phyloP scores from a whole-genome alignment of 37 sponge, comb jelly and placozoan species.

The Hexactinellida sp. region DNA sequence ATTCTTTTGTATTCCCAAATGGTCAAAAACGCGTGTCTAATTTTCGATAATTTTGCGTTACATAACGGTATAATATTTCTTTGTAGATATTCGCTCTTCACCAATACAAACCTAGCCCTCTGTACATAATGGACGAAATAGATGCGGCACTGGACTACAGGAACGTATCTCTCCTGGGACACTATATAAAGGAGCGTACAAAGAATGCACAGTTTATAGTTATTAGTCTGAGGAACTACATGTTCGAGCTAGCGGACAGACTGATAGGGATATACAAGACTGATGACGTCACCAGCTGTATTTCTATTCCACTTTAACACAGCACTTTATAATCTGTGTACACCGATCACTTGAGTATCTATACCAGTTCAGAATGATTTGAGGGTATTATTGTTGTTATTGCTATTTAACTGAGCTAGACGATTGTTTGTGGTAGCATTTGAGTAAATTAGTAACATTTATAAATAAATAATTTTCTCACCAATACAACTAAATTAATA shows the following conservation, averaged over 20 bases:
- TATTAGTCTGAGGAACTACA: slow-evolving; percentile 89
- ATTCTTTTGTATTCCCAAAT: too few relatives aligned
- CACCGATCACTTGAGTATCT: background rate
- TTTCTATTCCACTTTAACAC: slow-evolving; percentile 32
- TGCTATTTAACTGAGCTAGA: too few relatives aligned
- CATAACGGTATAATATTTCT: background rate
- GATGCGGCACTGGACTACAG: slow-evolving; percentile 99
- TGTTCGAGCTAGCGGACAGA: slow-evolving; percentile 92
- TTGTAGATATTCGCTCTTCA: slow-evolving; percentile 95
- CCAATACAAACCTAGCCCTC: slow-evolving; percentile 95
- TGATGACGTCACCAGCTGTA: slow-evolving; percentile 66
- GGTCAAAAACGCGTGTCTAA: too few relatives aligned
- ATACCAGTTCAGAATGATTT: too few relatives aligned
- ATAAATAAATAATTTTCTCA: too few relatives aligned
- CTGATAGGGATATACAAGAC: slow-evolving; percentile 95
- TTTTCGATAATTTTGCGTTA: background rate
- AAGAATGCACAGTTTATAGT: slow-evolving; percentile 99
- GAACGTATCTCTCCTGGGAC: slow-evolving; percentile 92
- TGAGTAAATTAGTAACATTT: too few relatives aligned
- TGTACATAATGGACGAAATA: slow-evolving; percentile 99
- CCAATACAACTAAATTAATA: too few relatives aligned
- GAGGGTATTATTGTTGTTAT: too few relatives aligned
- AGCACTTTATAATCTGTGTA: background rate
- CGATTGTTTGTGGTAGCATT: too few relatives aligned
- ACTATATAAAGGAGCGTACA: slow-evolving; percentile 98